Evolutionary conservation across 1,140 invertebrate species (phyloP).

Genomic region (Battus philenor): DNA sequence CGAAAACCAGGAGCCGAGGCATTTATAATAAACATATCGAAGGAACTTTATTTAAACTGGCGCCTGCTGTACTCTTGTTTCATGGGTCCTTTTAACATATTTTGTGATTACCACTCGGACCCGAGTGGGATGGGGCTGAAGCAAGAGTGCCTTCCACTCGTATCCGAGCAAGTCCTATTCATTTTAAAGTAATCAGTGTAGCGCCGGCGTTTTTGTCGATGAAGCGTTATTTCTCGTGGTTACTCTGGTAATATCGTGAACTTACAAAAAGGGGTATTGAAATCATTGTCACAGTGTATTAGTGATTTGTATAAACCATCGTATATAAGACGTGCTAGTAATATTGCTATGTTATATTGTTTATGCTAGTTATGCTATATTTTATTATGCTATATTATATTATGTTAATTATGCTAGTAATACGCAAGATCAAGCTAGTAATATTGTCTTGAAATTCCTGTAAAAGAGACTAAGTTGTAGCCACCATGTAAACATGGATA

Average conservation of each 20-base stretch:
- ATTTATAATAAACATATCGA: too few species aligned
- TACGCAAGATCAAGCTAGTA: conserved; percentile 24
- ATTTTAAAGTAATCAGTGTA: conserved; percentile 4
- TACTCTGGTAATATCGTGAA: conserved; percentile 22
- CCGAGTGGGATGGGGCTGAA: conserved; percentile 9
- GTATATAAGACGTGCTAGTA: conserved; percentile 38
- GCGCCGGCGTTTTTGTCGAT: conserved; percentile 4
- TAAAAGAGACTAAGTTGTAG: conserved; percentile 36
- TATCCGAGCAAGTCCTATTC: conserved; percentile 6
- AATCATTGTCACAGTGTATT: conserved; percentile 19
- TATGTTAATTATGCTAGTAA: conserved; percentile 25
- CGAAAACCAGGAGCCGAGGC: too few species aligned
- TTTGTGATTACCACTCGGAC: conserved; percentile 1
- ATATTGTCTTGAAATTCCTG: conserved; percentile 33
- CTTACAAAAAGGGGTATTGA: conserved; percentile 20
- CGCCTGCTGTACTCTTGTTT: too few species aligned
- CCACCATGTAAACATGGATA: conserved; percentile 45
- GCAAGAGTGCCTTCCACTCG: conserved; percentile 2
- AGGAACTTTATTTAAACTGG: too few species aligned
- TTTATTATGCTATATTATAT: conserved; percentile 36
- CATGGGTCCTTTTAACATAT: too few species aligned
- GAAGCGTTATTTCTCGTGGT: conserved; percentile 15
- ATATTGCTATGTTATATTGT: conserved; percentile 59
- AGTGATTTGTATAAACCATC: conserved; percentile 19
- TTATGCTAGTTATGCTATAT: conserved; percentile 43